phyloP scores from a whole-genome alignment of 2,113 vertebrate genomes.

The Albula glossodonta region DNA sequence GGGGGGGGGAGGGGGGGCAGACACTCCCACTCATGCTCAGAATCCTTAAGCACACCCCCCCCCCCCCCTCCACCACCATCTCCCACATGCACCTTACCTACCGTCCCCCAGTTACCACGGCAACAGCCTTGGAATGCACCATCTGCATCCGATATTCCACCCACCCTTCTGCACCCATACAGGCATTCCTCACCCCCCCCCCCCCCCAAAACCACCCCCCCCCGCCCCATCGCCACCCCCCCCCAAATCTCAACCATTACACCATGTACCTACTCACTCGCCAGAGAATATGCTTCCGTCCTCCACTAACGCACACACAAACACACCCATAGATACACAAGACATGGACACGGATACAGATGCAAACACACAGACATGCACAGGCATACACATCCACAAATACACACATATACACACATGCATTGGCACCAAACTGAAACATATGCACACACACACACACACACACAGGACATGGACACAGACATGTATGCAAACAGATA shows the following conservation, averaged over 20 bases:
- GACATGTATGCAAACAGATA: too few species aligned
- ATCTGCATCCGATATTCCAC: conserved; percentile 65
- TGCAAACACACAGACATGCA: too few species aligned
- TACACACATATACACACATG: too few species aligned
- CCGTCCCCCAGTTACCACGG: conserved; percentile 73
- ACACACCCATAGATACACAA: background rate
- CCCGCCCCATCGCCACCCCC: background rate
- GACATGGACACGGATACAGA: too few species aligned
- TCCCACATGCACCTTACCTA: conserved; percentile 53
- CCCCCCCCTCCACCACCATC: conserved; percentile 31
- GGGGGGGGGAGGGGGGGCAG: background rate
- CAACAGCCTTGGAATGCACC: conserved; percentile 77
- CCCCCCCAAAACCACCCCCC: background rate
- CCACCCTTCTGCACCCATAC: conserved; percentile 29
- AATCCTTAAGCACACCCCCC: conserved; percentile 69
- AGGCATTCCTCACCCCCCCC: conserved; percentile 55
- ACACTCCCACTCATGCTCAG: conserved; percentile 41
- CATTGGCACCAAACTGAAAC: too few species aligned
- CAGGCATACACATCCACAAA: background rate
- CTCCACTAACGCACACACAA: background rate
- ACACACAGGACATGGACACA: too few species aligned
- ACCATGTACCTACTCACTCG: background rate
- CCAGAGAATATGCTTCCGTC: conserved; percentile 9
- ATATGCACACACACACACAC: too few species aligned
- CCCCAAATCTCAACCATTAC: conserved; percentile 11